Percentiles rank a stretch among this genome's conserved stretches.
These are phyloP conservation scores for Pasiphila rectangulata DNA, from an alignment of 2,888 invertebrate genomes.

Conservation along the genomic window DNA sequence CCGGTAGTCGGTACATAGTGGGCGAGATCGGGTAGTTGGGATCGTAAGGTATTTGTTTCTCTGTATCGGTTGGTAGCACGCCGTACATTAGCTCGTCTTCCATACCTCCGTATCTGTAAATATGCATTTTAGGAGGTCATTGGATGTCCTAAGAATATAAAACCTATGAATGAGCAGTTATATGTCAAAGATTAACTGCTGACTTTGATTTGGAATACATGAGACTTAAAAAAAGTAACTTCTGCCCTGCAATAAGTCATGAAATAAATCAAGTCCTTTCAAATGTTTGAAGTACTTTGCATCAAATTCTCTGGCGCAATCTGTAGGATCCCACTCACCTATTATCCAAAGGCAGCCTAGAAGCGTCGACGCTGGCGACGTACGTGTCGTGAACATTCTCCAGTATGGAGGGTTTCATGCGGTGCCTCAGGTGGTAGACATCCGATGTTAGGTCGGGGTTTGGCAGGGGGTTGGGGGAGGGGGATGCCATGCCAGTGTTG, in stretches of 20 bases:
- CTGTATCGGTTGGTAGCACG: slow-evolving; percentile 59
- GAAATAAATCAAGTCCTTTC: not conserved
- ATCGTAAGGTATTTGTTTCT: slow-evolving; percentile 74
- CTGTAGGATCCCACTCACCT: slow-evolving; percentile 44
- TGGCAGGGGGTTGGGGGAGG: slow-evolving; percentile 85
- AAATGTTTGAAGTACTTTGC: not conserved
- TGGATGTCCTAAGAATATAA: too few relatives aligned
- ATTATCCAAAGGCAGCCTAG: slow-evolving; percentile 65
- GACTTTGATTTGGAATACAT: too few relatives aligned
- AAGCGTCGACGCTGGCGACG: slow-evolving; percentile 69
- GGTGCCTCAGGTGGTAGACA: slow-evolving; percentile 75
- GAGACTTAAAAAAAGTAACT: too few relatives aligned
- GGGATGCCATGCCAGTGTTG: slow-evolving; percentile 50
- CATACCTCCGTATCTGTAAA: slow-evolving; percentile 64
- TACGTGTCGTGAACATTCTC: slow-evolving; percentile 83
- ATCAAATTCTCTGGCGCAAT: not conserved
- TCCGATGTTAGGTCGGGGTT: slow-evolving; percentile 88
- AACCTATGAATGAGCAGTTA: too few relatives aligned
- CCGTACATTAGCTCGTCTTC: slow-evolving; percentile 75
- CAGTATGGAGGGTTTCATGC: slow-evolving; percentile 78
- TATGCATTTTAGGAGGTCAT: not conserved
- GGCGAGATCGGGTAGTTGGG: slow-evolving; percentile 76
- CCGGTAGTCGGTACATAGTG: slow-evolving; percentile 70
- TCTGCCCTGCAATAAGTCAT: not conserved
- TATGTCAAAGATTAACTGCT: too few relatives aligned